These are phyloP conservation scores for Hycleus phaleratus DNA, from an alignment of 1,140 invertebrate species.

Conservation along the genomic window DNA sequence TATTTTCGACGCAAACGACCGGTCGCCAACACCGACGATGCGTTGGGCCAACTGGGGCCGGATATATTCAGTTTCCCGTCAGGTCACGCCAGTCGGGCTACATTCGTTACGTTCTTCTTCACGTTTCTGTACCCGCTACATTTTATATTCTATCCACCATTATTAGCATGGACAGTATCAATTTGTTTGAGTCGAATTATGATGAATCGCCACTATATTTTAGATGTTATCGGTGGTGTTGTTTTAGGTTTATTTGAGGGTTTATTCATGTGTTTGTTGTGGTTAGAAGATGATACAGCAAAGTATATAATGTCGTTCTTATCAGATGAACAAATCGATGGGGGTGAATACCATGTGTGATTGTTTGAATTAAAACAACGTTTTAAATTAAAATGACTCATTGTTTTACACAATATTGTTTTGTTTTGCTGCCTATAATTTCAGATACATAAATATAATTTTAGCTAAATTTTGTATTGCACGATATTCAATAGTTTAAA, in stretches of 20 bases:
- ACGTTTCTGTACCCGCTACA: constrained; percentile 53
- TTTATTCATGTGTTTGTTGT: constrained; percentile 56
- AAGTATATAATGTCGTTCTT: constrained; percentile 45
- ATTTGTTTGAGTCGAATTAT: constrained; percentile 75
- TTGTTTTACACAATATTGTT: no score
- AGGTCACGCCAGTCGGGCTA: constrained; percentile 84
- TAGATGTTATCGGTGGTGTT: constrained; percentile 75
- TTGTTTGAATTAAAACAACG: constrained; percentile 1
- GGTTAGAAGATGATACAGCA: constrained; percentile 53
- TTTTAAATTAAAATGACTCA: background rate
- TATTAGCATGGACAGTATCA: constrained; percentile 66
- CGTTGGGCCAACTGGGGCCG: constrained; percentile 49
- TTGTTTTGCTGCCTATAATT: no score
- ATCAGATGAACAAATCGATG: constrained; percentile 50
- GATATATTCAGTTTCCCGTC: constrained; percentile 96
- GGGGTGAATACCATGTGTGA: constrained; percentile 49
- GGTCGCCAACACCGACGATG: constrained; percentile 55
- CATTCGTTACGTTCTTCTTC: constrained; percentile 68
- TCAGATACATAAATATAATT: no score
- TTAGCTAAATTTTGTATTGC: no score
- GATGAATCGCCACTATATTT: constrained; percentile 74
- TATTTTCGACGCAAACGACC: constrained; percentile 69
- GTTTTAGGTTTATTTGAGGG: constrained; percentile 70
- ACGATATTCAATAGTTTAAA: no score
- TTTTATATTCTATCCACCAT: constrained; percentile 50